Base-by-base conservation (phyloP, 2,797 vertebrate species). In the Acipenser ruthenus region DNA sequence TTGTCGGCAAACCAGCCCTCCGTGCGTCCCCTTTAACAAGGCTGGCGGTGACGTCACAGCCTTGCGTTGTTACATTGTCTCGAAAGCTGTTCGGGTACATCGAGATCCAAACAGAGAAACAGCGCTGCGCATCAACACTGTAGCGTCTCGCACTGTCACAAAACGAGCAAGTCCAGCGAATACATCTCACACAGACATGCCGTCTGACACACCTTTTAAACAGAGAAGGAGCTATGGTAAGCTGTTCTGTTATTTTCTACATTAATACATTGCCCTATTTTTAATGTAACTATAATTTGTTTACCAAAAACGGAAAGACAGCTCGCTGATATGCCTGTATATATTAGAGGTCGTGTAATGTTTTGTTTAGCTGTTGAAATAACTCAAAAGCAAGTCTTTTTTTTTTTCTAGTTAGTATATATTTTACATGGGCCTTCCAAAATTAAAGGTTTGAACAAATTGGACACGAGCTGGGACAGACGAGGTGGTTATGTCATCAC, bases 141-240 rank as follows among this genome's bases (percentile, higher is more conserved):
- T 9, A 9, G 8, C 12, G 51, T 8, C 8, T 12, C 53, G 3
- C 3, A 53, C 8, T 3, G 8, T 4, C 51, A 12, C 12, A 9
- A 53, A 53, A 53, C 51, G 2, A 60, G 49, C 6, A 65, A 68
- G 55, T 10, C 9, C 49, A 4, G 69, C 66, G 6, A 2, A 47
- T 8, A 6, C 2, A 11, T 7, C n/a, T n/a, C 55, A 11, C 6
- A 67, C 65, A 73, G 73, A 71, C 66, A 97, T 97, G 95, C 94
- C 95, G 75, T 95, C 94, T 65, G 94, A 96, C 81, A 88, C 94
- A 88, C 91, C 94, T 76, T 96, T 96, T 84, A 97, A 96, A 80
- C 95, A 96, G 80, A 89, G 95, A 84, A 92, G 95, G 84, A 93
- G 91, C 69, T 97, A 95, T 68, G 93, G 95, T 97, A 82, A 92